phyloP scores from a whole-genome alignment of 2,888 invertebrate species.

The Ormyrus labotus region DNA sequence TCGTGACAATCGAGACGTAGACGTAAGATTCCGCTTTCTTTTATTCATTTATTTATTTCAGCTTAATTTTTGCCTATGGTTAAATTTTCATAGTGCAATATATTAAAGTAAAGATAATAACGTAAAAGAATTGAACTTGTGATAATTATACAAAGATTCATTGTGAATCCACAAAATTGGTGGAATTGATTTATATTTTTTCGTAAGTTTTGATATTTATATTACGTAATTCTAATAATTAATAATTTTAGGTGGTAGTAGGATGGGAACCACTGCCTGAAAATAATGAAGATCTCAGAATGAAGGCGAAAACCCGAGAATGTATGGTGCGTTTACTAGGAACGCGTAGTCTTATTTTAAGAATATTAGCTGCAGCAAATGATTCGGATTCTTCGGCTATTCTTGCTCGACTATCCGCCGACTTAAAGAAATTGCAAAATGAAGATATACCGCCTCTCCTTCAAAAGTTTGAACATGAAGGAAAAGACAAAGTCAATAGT shows the following conservation, averaged over 20 bases:
- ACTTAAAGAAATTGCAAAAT: slow-evolving; percentile 65
- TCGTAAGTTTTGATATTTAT: neutral
- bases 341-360: slow-evolving; percentile 68
- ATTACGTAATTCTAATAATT: neutral
- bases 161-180: no score
- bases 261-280: slow-evolving; percentile 70
- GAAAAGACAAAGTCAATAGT: slow-evolving; percentile 65
- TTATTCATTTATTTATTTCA: slow-evolving; percentile 1
- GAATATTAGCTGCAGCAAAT: slow-evolving; percentile 69
- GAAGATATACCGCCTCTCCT: slow-evolving; percentile 66
- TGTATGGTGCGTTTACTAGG: slow-evolving; percentile 70
- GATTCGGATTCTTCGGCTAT: slow-evolving; percentile 64
- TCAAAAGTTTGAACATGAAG: slow-evolving; percentile 64
- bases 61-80: no score
- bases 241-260: slow-evolving; percentile 66
- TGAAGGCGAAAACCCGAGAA: slow-evolving; percentile 68
- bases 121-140: no score
- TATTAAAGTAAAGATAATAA: no score
- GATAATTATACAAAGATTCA: no score
- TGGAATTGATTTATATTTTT: no score
- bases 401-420: slow-evolving; percentile 63
- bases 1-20: slow-evolving; percentile 72
- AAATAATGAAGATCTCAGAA: slow-evolving; percentile 64
- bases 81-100: no score
- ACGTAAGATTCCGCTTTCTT: slow-evolving; percentile 61